Base-by-base conservation (phyloP, 1,140 invertebrate genomes). In the Drosophila ercepeae region DNA sequence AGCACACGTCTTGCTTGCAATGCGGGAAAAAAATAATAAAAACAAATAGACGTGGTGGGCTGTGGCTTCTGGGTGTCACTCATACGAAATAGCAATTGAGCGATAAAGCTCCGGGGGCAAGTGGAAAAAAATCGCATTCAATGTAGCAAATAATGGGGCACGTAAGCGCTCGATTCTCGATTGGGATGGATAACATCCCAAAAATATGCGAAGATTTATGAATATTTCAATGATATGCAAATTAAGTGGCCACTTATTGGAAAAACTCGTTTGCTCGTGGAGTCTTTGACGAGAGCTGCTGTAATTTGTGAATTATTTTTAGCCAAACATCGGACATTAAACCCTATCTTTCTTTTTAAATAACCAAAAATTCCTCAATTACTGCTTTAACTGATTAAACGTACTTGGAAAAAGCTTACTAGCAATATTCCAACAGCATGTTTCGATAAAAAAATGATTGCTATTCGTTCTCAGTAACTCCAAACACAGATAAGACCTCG, bases 21-120 rank as follows among this genome's bases (percentile, higher is more conserved):
- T 72, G 72, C 70, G 59, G 65, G 46, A 46, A 71, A 46, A 71
- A 64, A 79, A 70, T 52, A 50, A 60, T 64, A 59, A 75, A 59
- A 78, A 63, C 75, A 74, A 78, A 78, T 69, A 78, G 64, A 59
- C 41, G 46, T 41, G 32, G 63, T 69, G 1, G 29, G 29, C 3
- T 32, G 2, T 32, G n/a, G 34, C n/a, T 16, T 4, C n/a, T 39
- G 13, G 13, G 34, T 39, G 41, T 34, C 67, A 53, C 55, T 60
- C 39, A 64, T 46, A 34, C 14, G 67, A 21, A 51, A 18, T 25
- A 11, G 46, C 54, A 60, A 71, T 71, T 67, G 64, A 71, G 67
- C 67, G 68, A 71, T 71, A 71, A 71, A 71, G 54, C 53, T 58
- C 13, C 29, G 9, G 18, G 46, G 29, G 39, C 68, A 51, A 71